Base-by-base conservation (phyloP, 2,797 vertebrate genomes). In the Pseudochaenichthys georgianus region DNA sequence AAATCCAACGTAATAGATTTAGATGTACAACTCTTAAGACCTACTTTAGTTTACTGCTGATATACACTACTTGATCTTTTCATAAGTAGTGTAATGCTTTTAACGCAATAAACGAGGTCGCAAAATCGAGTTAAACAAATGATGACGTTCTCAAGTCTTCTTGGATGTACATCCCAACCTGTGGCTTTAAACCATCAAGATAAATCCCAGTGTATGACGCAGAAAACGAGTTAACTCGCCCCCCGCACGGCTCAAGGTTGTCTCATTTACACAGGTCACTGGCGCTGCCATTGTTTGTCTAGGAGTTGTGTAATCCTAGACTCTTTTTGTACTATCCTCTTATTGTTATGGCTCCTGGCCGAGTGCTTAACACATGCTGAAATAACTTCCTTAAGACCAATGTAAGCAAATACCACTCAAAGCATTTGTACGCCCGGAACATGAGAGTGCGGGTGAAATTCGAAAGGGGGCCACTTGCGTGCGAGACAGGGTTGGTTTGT, bases 371-470 rank as follows among this genome's bases (percentile, higher is more conserved):
- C 78, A 85, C 80, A 85, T 54, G 74, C 83, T 83, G 77, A 79
- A 89, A 91, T 86, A 90, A 88, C 90, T 84, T 89, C 87, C 85
- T 83, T 88, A 88, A 90, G 82, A 88, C 86, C 85, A 81, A 73
- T 78, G 81, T 91, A 86, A 90, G 86, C 91, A 91, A 90, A 92
- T 82, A 82, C 80, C 87, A 89, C 80, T 88, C 80, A 75, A 83
- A 76, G 84, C 84, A 72, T 86, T 88, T 82, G 82, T 77, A 66
- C 43, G 74, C 46, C 23, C 12, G 19, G 70, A 38, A 69, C 64
- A 68, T 75, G 80, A 64, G 71, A 57, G 74, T 53, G 47, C 21
- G 80, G 45, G 50, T 53, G 77, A 71, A 70, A 78, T 67, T 68
- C 46, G 63, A 69, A 28, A 67, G 81, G 77, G 83, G 78, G 60